These are phyloP conservation scores for Druceiella hillmani DNA, from an alignment of 2,888 invertebrate genomes.

Conservation along the genomic window DNA sequence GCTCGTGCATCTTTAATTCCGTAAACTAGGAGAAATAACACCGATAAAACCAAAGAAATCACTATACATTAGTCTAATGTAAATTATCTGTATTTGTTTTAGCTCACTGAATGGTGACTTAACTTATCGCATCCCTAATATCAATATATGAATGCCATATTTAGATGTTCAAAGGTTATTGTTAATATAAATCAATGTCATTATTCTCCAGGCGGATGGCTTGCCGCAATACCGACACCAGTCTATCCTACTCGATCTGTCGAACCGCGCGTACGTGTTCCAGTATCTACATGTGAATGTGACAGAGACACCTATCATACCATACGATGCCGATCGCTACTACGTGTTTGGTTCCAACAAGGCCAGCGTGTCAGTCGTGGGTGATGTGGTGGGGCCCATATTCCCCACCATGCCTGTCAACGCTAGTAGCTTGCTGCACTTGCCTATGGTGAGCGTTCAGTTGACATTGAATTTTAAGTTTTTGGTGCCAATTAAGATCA, in stretches of 20 bases:
- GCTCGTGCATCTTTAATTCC: too few species aligned
- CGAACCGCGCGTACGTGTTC: slow-evolving; percentile 85
- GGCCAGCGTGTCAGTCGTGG: slow-evolving; percentile 77
- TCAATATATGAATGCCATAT: too few species aligned
- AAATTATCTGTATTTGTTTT: too few species aligned
- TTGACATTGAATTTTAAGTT: background rate
- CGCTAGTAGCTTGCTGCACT: slow-evolving; percentile 69
- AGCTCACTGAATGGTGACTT: too few species aligned
- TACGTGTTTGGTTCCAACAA: slow-evolving; percentile 92
- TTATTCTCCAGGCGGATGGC: slow-evolving; percentile 68
- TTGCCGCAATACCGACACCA: slow-evolving; percentile 90
- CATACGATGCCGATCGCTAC: slow-evolving; percentile 79
- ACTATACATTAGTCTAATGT: too few species aligned
- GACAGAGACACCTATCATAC: slow-evolving; percentile 88
- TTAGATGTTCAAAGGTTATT: too few species aligned
- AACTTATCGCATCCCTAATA: too few species aligned
- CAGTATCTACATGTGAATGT: slow-evolving; percentile 96
- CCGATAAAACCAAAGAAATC: too few species aligned
- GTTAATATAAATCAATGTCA: too few species aligned
- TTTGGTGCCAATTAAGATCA: too few species aligned
- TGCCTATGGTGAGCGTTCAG: slow-evolving; percentile 63
- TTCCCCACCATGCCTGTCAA: slow-evolving; percentile 92
- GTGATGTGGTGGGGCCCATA: slow-evolving; percentile 89
- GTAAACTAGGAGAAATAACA: too few species aligned
- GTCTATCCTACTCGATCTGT: slow-evolving; percentile 85